Evolutionary conservation across 2,113 vertebrate genomes (phyloP).

Genomic region (Tyto alba): DNA sequence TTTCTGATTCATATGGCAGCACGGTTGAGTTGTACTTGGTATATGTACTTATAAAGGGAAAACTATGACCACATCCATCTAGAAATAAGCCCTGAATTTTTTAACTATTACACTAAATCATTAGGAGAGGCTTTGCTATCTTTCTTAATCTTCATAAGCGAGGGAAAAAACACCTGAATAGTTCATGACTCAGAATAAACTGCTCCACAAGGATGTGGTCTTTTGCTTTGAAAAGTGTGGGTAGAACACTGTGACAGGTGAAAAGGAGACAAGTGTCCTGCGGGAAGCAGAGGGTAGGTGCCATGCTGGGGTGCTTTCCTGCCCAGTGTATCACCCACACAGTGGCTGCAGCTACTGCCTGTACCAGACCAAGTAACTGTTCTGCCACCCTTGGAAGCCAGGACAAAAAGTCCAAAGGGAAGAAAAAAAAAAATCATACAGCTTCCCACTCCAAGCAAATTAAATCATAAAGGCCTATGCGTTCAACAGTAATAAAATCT

Average conservation of each 20-base stretch:
- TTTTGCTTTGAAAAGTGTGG: background rate
- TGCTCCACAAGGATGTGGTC: background rate
- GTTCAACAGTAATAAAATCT: background rate
- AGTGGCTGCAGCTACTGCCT: background rate
- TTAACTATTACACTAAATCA: background rate
- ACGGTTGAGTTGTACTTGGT: background rate
- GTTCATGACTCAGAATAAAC: background rate
- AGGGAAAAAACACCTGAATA: background rate
- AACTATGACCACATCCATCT: background rate
- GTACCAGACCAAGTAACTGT: background rate
- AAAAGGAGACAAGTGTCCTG: background rate
- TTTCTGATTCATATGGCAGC: background rate
- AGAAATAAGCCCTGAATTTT: background rate
- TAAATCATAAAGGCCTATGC: background rate
- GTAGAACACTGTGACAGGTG: background rate
- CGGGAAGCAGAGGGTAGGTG: background rate
- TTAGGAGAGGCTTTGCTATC: background rate
- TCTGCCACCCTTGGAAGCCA: background rate
- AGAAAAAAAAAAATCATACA: background rate
- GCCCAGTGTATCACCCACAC: background rate
- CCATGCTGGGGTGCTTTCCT: background rate
- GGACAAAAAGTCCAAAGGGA: background rate
- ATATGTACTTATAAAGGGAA: background rate
- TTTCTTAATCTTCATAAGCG: background rate
- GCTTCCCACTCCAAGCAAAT: background rate